phyloP scores from a whole-genome alignment of 2,113 vertebrate genomes.

The Grammomys surdaster region DNA sequence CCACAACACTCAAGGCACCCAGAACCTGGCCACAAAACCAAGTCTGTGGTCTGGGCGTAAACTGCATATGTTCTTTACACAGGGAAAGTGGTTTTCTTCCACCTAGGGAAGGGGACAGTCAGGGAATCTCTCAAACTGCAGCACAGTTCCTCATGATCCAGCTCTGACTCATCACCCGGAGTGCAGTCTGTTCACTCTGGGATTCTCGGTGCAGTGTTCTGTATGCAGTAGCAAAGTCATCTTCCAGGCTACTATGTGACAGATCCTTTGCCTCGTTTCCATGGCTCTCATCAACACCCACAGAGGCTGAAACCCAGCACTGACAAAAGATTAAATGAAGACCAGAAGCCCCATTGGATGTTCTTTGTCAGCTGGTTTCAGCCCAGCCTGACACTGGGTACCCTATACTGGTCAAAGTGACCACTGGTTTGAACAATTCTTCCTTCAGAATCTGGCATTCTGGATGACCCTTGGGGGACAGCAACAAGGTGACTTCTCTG shows the following conservation, averaged over 20 bases:
- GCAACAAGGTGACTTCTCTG: neutral
- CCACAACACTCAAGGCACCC: neutral
- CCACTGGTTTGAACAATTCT: neutral
- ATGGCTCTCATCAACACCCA: neutral
- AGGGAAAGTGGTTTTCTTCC: conserved; percentile 33
- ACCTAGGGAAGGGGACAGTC: neutral
- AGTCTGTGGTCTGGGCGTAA: conserved; percentile 49
- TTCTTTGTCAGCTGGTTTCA: neutral
- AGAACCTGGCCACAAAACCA: conserved; percentile 21
- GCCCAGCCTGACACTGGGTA: neutral
- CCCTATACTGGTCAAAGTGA: neutral
- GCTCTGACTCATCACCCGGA: conserved; percentile 63
- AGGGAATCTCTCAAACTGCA: conserved; percentile 64
- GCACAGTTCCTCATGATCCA: conserved; percentile 39
- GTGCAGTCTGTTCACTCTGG: neutral
- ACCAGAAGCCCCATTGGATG: neutral
- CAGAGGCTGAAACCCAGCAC: neutral
- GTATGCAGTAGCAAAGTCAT: neutral
- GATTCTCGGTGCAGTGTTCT: neutral
- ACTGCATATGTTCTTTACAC: neutral
- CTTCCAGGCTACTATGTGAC: neutral
- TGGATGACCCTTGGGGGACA: neutral
- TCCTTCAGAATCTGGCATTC: neutral
- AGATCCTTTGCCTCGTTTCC: neutral
- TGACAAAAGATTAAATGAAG: neutral